These are phyloP conservation scores for Drosophila cyrtoloma DNA, from an alignment of 2,888 invertebrate genomes.

Conservation along the genomic window DNA sequence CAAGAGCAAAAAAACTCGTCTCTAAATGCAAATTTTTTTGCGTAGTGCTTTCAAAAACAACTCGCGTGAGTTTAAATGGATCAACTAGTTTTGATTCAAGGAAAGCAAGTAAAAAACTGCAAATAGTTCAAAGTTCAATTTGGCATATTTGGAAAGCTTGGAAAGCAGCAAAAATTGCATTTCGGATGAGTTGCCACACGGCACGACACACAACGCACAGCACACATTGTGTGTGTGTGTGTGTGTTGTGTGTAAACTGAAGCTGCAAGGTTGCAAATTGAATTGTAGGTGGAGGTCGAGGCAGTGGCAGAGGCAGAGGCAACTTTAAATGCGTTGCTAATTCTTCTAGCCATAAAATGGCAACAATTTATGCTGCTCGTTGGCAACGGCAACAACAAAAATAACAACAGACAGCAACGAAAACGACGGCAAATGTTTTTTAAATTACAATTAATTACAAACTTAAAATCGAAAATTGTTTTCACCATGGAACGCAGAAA, in stretches of 20 bases:
- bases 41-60: not conserved
- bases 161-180: slow-evolving; percentile 45
- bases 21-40: slow-evolving; percentile 11
- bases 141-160: slow-evolving; percentile 56
- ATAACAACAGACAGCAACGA: not conserved
- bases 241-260: slow-evolving; percentile 22
- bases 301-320: slow-evolving; percentile 33
- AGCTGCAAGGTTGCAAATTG: slow-evolving; percentile 66
- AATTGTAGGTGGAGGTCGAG: slow-evolving; percentile 74
- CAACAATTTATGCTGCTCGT: slow-evolving; percentile 55
- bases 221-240: slow-evolving; percentile 8
- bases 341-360: slow-evolving; percentile 59
- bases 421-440: slow-evolving; percentile 44
- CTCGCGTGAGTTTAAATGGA: slow-evolving; percentile 3
- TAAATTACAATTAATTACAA: slow-evolving; percentile 70
- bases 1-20: slow-evolving; percentile 26
- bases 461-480: slow-evolving; percentile 61
- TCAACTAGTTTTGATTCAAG: slow-evolving; percentile 23
- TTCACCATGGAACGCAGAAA: slow-evolving; percentile 39
- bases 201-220: slow-evolving; percentile 21
- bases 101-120: slow-evolving; percentile 20
- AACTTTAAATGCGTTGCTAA: slow-evolving; percentile 57
- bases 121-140: slow-evolving; percentile 57
- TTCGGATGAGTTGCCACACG: slow-evolving; percentile 14
- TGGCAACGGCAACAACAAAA: slow-evolving; percentile 19